Percentiles rank a stretch among this genome's conserved stretches.
Conservation (phyloP, 2,113 vertebrate genomes). For the Myrmecobius fasciatus region DNA sequence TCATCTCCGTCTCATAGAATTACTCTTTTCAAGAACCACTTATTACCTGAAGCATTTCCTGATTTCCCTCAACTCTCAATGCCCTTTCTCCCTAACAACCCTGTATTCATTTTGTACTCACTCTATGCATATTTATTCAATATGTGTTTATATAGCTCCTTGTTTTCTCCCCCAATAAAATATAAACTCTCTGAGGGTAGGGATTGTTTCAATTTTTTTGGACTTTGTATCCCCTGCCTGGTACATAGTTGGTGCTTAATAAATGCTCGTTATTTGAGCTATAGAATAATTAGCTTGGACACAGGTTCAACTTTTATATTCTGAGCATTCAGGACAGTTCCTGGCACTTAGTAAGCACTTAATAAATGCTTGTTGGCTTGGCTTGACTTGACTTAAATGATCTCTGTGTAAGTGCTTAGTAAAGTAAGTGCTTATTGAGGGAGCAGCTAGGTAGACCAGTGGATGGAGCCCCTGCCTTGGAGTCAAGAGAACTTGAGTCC, state of each 20-base stretch:
- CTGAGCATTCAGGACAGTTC: neutral
- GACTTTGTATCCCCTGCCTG: neutral
- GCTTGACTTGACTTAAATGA: no score
- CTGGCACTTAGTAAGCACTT: neutral
- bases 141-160: neutral
- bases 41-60: no score
- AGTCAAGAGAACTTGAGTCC: no score
- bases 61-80: no score
- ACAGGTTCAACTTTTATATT: no score
- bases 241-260: neutral
- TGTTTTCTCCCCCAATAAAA: neutral
- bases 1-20: no score
- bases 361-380: neutral
- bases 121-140: neutral
- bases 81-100: no score
- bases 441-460: fast-evolving
- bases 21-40: no score
- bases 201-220: neutral
- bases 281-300: no score
- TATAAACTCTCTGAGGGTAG: neutral
- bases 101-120: no score
- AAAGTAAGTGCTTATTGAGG: neutral
- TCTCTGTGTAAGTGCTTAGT: no score
- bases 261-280: no score
- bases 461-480: neutral